Base-by-base conservation (phyloP, 2,888 invertebrate genomes). In the Eilema griseolum region DNA sequence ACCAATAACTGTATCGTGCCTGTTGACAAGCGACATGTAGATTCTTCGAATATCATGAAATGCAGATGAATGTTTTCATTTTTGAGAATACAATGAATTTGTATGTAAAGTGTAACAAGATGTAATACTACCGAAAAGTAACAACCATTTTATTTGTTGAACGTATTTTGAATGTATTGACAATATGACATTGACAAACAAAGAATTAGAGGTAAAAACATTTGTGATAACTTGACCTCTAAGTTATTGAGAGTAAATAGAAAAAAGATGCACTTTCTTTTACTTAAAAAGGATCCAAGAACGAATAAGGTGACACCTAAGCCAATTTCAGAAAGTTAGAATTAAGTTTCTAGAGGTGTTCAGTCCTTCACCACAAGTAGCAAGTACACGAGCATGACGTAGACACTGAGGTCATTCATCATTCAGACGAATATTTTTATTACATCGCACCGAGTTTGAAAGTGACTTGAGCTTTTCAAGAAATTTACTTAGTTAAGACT, bases 21-120 rank as follows among this genome's bases (percentile, higher is more conserved):
- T 3, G 66, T 67, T 70, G 52, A 41, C 23, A 57, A 70, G 61
- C 20, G 37, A 46, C 60, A 70, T 71, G 56, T 37, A 61, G 41
- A 70, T 75, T 70, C 3, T 68, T 69, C 56, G 52, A 57, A 33
- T 20, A 70, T 63, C 61, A 60, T 64, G 66, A 12, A 74, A 68
- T 63, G 67, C 14, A 52, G 64, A 64, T 14, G 56, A 64, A 41
- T 69, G 63, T 71, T 61, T 69, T 23, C 56, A 59, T 71, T 69
- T 24, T 16, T 33, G 56, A 56, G 14, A 68, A 24, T 28, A 24
- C 28, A 61, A 61, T 61, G 60, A 56, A 60, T 69, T 67, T 28
- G 11, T 26, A n/a, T 41, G 62, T 31, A 23, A 63, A 60, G 24
- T 3, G 20, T n/a, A 12, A 16, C 31, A 62, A 28, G 24, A 61